These are phyloP conservation scores for Chionodraco myersi DNA, from an alignment of 2,113 vertebrate species.

Conservation along the genomic window DNA sequence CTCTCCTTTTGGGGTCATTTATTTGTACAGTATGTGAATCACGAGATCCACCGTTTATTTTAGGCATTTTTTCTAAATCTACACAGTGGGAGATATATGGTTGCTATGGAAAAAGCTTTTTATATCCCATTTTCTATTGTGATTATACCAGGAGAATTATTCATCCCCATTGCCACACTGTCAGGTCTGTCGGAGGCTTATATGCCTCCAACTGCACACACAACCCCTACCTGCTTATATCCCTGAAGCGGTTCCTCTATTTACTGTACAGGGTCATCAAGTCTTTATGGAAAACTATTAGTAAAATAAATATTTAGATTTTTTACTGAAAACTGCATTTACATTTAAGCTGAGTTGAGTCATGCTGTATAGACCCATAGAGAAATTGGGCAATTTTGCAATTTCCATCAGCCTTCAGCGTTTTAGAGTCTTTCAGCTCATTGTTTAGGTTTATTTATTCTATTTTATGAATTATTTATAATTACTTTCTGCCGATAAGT, in stretches of 20 bases:
- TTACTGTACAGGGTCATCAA: neutral
- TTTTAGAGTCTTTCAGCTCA: no score
- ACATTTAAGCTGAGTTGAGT: no score
- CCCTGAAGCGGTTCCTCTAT: neutral
- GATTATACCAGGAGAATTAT: neutral
- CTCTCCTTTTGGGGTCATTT: neutral
- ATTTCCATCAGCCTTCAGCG: neutral
- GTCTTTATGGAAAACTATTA: neutral
- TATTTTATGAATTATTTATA: no score
- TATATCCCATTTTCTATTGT: slow-evolving; percentile 10
- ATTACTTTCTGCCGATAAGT: neutral
- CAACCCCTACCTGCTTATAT: neutral
- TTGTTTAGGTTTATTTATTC: no score
- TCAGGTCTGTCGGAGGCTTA: neutral
- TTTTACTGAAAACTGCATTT: no score
- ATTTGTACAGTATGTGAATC: no score
- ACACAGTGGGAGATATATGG: neutral
- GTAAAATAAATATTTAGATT: neutral
- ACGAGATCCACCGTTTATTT: neutral
- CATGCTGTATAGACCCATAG: no score
- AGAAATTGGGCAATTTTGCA: no score
- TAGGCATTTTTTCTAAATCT: neutral
- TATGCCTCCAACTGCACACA: neutral
- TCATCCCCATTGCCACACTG: neutral
- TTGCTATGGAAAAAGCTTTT: slow-evolving; percentile 4